phyloP scores from a whole-genome alignment of 53 echinoderm and acorn worm genomes.

The Pentamera pediparva region DNA sequence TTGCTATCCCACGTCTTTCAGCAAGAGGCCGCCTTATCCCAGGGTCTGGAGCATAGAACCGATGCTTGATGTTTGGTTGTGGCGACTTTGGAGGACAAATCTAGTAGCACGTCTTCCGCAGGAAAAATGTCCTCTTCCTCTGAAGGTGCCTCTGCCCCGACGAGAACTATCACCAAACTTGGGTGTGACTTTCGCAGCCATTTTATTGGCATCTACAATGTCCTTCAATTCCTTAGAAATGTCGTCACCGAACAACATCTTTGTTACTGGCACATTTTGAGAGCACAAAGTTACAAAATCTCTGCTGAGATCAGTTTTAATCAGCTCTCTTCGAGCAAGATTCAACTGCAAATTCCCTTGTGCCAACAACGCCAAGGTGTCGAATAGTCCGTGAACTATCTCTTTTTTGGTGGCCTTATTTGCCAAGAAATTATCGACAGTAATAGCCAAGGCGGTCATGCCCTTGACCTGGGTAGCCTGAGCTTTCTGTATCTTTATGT shows the following conservation, averaged over 20 bases:
- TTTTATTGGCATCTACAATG: too few species aligned
- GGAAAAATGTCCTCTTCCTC: conserved; percentile 20
- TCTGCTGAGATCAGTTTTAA: conserved; percentile 11
- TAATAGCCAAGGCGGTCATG: conserved; percentile 2
- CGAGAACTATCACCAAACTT: conserved; percentile 16
- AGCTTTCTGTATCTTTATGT: background rate
- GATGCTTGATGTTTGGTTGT: too few species aligned
- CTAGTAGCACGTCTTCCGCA: too few species aligned
- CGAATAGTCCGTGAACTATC: background rate
- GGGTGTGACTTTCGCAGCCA: conserved; percentile 15
- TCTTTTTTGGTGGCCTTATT: background rate
- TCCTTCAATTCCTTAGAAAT: too few species aligned
- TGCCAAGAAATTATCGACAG: background rate
- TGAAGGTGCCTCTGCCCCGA: conserved; percentile 20
- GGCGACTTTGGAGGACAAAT: too few species aligned
- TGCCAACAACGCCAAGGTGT: background rate
- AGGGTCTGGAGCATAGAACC: too few species aligned
- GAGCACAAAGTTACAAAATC: conserved; percentile 20
- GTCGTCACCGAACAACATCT: background rate
- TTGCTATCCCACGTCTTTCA: too few species aligned
- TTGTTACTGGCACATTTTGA: conserved; percentile 18
- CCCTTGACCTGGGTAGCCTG: background rate
- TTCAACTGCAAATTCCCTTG: background rate
- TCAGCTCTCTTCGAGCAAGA: conserved; percentile 22
- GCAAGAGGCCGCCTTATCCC: too few species aligned